A percentile compares a stretch with the other conserved stretches of the same genome.
Conservation (phyloP, 64 coral and sea anemone species). For the Orbicella faveolata region DNA sequence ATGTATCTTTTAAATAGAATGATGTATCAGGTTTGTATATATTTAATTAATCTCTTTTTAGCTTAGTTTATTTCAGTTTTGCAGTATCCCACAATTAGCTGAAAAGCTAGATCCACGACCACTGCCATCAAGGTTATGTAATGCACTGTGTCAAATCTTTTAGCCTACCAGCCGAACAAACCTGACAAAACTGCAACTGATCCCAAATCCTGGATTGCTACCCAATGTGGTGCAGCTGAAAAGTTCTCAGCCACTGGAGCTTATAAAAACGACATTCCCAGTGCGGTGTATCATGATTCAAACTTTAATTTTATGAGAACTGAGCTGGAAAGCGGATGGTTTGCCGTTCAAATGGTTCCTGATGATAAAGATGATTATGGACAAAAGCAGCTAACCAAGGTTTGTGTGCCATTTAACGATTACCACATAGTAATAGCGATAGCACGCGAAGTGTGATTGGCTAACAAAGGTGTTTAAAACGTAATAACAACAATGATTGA, state of each 20-base stretch:
- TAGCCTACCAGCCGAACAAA: conserved; percentile 67
- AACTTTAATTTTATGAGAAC: conserved; percentile 65
- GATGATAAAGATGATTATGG: conserved; percentile 63
- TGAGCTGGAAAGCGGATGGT: conserved; percentile 74
- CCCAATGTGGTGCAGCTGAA: conserved; percentile 65
- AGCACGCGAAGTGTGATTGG: too few species aligned
- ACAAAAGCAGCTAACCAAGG: conserved; percentile 81
- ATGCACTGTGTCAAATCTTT: neutral
- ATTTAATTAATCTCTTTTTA: too few species aligned
- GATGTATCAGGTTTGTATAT: too few species aligned
- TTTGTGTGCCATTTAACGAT: neutral
- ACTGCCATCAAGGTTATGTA: too few species aligned
- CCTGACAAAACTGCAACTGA: conserved; percentile 58
- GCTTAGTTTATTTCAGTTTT: too few species aligned
- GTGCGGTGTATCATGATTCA: conserved; percentile 12
- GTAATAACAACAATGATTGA: too few species aligned
- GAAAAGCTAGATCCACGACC: too few species aligned
- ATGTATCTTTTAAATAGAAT: too few species aligned
- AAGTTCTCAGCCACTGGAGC: conserved; percentile 72
- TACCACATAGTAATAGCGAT: too few species aligned
- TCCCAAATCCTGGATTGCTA: conserved; percentile 56
- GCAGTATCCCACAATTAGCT: too few species aligned
- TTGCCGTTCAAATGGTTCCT: conserved; percentile 59
- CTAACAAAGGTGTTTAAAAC: too few species aligned
- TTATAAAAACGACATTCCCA: conserved; percentile 30